Base-by-base conservation (phyloP, 2,888 invertebrate species). In the Pyrgus malvae region DNA sequence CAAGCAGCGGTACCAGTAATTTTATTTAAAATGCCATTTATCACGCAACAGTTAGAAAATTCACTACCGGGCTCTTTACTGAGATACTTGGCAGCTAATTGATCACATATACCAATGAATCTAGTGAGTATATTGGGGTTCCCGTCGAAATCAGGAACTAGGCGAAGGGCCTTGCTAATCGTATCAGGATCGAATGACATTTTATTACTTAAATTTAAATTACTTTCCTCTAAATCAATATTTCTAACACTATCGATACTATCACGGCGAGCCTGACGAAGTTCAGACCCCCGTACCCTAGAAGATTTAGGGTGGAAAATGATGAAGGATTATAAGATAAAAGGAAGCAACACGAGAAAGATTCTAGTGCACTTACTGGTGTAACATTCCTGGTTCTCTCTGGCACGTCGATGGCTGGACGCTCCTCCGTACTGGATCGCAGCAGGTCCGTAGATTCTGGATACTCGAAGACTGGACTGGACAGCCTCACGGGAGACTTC, bases 121-220 rank as follows among this genome's bases (percentile, higher is more conserved):
- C 65, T 33, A 0, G 59, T 62, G 1, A 65, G n/a, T 1, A 64
- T 51, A 16, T 64, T 59, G 1, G 59, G 54, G 37, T 65, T 64
- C 3, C 59, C 74, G 94, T 27, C 87, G 93, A 67, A 94, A 92
- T 80, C 84, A 93, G 90, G 94, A 1, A 66, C 56, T 16, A 51
- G 9, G 21, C 56, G 45, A 4, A 57, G 37, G 8, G 59, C 51
- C 37, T 60, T 57, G 14, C 48, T 56, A 16, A 56, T 50, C 3
- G 37, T 37, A 3, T 54, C 50, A 5, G 44, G 51, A 2, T 51
- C 51, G 27, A 23, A 8, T 2, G 48, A n/a, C 38, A 48, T 48
- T 12, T 12, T 25, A 23, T 8, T 41, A 8, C n/a, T 14, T 23
- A 41, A 25, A 41, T 14, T 37, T 40, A 31, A 40, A n/a, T 40